These are phyloP conservation scores for Andrena bucephala DNA, from an alignment of 2,888 invertebrate species.

Conservation along the genomic window DNA sequence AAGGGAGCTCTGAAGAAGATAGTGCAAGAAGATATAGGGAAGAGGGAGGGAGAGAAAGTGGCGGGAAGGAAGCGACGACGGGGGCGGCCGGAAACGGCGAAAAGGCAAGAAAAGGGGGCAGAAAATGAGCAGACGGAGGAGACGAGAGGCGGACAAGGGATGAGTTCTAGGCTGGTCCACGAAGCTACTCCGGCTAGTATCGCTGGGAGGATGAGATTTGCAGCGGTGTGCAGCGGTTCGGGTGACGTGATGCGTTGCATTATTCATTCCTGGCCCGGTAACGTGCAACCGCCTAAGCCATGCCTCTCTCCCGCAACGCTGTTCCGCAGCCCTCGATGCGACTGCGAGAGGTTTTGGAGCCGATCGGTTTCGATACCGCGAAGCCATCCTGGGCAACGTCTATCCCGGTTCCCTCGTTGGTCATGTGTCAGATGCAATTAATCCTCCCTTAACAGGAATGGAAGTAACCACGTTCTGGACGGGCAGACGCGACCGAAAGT, in stretches of 20 bases:
- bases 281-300: slow-evolving; percentile 72
- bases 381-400: slow-evolving; percentile 68
- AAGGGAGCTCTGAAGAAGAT: slow-evolving; percentile 31
- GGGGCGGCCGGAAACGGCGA: slow-evolving; percentile 35
- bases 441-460: slow-evolving; percentile 42
- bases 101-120: slow-evolving; percentile 21
- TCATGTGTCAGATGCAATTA: slow-evolving; percentile 78
- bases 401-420: slow-evolving; percentile 59
- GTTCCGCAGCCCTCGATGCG: slow-evolving; percentile 30
- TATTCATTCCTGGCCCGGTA: slow-evolving; percentile 80
- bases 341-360: slow-evolving; percentile 54
- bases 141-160: slow-evolving; percentile 25
- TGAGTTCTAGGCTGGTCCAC: slow-evolving; percentile 21
- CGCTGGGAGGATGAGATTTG: slow-evolving; percentile 78
- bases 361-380: slow-evolving; percentile 71
- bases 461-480: background rate
- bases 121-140: slow-evolving; percentile 21
- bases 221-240: slow-evolving; percentile 76
- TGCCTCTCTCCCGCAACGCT: slow-evolving; percentile 26
- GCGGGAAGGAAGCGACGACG: slow-evolving; percentile 35
- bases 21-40: slow-evolving; percentile 38
- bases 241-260: slow-evolving; percentile 82
- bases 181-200: slow-evolving; percentile 28
- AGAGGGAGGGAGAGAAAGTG: background rate
- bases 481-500: background rate